Evolutionary conservation across 1,140 invertebrate genomes (phyloP).

Genomic region (Muscidifurax raptorellus): DNA sequence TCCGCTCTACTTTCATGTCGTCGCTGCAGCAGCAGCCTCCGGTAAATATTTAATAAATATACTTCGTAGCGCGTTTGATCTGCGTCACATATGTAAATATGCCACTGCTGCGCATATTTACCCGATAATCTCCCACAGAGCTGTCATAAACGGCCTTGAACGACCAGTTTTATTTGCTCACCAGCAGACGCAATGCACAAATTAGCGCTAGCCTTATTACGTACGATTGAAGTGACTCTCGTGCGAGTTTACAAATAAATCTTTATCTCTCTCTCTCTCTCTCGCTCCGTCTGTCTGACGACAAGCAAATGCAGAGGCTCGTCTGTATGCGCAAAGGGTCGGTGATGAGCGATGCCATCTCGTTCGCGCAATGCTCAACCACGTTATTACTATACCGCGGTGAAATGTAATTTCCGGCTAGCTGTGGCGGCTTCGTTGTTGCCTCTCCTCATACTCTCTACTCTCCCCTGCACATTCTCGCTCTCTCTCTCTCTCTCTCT

Average conservation of each 20-base stretch:
- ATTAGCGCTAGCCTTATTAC: constrained; percentile 26
- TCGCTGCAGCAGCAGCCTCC: neutral
- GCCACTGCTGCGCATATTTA: neutral
- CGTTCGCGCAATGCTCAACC: constrained; percentile 55
- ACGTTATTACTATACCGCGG: constrained; percentile 69
- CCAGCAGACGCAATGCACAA: neutral
- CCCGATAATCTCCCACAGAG: neutral
- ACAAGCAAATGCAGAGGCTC: constrained; percentile 32
- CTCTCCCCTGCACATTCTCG: neutral
- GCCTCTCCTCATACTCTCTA: constrained; percentile 57
- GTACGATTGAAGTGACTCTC: neutral
- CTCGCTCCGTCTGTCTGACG: neutral
- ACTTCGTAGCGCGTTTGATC: neutral
- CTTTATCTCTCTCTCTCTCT: constrained; percentile 34
- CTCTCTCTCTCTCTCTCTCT: neutral
- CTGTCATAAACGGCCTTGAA: constrained; percentile 5
- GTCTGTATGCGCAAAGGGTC: constrained; percentile 47
- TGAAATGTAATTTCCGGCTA: constrained; percentile 74
- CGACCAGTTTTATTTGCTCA: constrained; percentile 13
- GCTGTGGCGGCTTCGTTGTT: constrained; percentile 63
- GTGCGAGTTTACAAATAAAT: constrained; percentile 48
- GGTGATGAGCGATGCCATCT: constrained; percentile 42
- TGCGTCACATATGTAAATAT: neutral
- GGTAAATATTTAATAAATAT: constrained; percentile 1
- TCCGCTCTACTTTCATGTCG: neutral